Evolutionary conservation across 2,888 invertebrate genomes (phyloP).

Genomic region (Silvanus unidentatus): DNA sequence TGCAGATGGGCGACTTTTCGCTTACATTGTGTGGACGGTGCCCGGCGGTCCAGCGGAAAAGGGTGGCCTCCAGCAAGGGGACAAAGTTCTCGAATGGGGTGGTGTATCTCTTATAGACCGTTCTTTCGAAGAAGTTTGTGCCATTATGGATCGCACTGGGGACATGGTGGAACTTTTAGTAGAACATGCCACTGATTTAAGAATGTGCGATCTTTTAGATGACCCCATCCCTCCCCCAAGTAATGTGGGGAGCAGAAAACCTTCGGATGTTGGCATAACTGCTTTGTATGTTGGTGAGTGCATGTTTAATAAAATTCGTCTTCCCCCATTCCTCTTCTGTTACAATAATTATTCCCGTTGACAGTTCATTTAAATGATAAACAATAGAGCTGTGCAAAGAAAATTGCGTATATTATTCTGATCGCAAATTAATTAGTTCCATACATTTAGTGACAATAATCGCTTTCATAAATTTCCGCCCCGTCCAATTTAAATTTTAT

Average conservation of each 20-base stretch:
- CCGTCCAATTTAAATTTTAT: too few species aligned
- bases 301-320: background rate
- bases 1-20: constrained; percentile 78
- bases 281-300: constrained; percentile 58
- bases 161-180: constrained; percentile 82
- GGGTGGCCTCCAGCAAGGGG: constrained; percentile 81
- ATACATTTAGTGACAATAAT: too few species aligned
- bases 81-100: constrained; percentile 89
- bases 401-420: too few species aligned
- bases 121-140: constrained; percentile 88
- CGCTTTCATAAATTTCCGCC: too few species aligned
- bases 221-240: constrained; percentile 53
- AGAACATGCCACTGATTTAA: constrained; percentile 71
- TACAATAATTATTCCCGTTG: too few species aligned
- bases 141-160: constrained; percentile 80
- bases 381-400: too few species aligned
- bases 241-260: constrained; percentile 32
- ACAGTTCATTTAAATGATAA: too few species aligned
- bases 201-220: constrained; percentile 64
- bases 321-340: too few species aligned
- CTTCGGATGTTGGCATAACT: constrained; percentile 46
- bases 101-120: constrained; percentile 84
- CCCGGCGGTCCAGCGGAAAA: constrained; percentile 89
- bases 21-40: constrained; percentile 87
- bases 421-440: too few species aligned